Conservation (phyloP, 2,113 vertebrate genomes). For the Oreochromis niloticus region DNA sequence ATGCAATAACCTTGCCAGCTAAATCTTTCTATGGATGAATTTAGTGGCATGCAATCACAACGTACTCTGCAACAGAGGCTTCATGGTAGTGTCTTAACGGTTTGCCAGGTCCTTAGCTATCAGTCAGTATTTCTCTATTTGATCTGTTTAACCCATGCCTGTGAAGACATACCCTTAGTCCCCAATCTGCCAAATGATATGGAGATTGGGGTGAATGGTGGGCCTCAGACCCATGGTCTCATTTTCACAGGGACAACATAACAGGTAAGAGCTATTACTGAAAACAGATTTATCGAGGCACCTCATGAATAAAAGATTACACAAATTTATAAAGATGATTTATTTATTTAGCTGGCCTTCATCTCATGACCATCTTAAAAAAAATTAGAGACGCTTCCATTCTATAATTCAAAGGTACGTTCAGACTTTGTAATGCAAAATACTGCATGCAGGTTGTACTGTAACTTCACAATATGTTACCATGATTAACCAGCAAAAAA, state of each 20-base stretch:
- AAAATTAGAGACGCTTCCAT: background rate
- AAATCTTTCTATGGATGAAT: background rate
- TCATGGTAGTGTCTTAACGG: background rate
- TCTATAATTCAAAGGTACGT: background rate
- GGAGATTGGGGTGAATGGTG: slow-evolving; percentile 46
- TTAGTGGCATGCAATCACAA: background rate
- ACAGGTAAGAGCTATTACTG: slow-evolving; percentile 41
- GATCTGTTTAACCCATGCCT: background rate
- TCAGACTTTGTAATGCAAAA: background rate
- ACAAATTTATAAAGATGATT: slow-evolving; percentile 29
- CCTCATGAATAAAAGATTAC: slow-evolving; percentile 69
- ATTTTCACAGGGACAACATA: slow-evolving; percentile 64
- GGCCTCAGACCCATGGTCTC: slow-evolving; percentile 35
- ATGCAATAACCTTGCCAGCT: background rate
- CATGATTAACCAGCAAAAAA: background rate
- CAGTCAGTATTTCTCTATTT: slow-evolving; percentile 6
- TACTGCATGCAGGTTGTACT: background rate
- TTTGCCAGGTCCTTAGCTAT: background rate
- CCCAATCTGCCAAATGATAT: slow-evolving; percentile 54
- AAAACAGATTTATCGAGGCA: slow-evolving; percentile 59
- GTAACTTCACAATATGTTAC: background rate
- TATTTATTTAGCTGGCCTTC: slow-evolving; percentile 53
- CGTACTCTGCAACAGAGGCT: background rate
- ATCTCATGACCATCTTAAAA: slow-evolving; percentile 24
- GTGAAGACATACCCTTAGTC: background rate